Evolutionary conservation across 2,113 vertebrate species (phyloP), one percentile per base, ranked within the genome.

Genomic region (Cynopterus brachyotis): DNA sequence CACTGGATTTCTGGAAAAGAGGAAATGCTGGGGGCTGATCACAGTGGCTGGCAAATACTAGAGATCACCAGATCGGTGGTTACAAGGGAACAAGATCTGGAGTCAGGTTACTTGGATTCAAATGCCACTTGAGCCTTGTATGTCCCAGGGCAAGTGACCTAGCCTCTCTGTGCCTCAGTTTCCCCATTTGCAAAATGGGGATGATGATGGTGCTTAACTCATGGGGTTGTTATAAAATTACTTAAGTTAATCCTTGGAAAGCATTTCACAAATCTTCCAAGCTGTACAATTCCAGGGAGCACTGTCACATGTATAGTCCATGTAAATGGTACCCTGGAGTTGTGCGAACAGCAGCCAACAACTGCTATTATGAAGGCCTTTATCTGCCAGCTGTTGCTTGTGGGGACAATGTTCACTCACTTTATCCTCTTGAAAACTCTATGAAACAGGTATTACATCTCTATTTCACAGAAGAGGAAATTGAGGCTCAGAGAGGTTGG

Each of bases 401-500:
- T 15, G 20, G 20, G 19, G 8, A 57, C 30, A 4, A 55, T 3
- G 45, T 57, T 47, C 32, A 8, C 13, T 59, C 89, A n/a, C 32
- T 92, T 30, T 32, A 66, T 57, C 13, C 47, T 73, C 37, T 66
- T 66, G 37, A 57, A 67, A 88, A 59, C 59, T 17, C 75, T 75
- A 13, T 30, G 37, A 62, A 60, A 60, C 3, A 75, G 59, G 26
- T 67, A 28, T 59, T 24, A 20, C 42, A 72, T 55, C 22, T 35
- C 45, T 37, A 5, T 37, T 72, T 86, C 66, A 85, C 53, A 86
- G 35, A 55, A 10, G 32, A 66, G 50, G 40, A 90, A 76, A 90
- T n/a, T 78, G 93, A 72, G 66, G 73, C 55, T 80, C 81, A 64
- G 73, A 73, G 50, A 88, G 82, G 50, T 20, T 50, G 82, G 50